Conservation (phyloP, 2,113 vertebrate species). For the Chamaea fasciata region DNA sequence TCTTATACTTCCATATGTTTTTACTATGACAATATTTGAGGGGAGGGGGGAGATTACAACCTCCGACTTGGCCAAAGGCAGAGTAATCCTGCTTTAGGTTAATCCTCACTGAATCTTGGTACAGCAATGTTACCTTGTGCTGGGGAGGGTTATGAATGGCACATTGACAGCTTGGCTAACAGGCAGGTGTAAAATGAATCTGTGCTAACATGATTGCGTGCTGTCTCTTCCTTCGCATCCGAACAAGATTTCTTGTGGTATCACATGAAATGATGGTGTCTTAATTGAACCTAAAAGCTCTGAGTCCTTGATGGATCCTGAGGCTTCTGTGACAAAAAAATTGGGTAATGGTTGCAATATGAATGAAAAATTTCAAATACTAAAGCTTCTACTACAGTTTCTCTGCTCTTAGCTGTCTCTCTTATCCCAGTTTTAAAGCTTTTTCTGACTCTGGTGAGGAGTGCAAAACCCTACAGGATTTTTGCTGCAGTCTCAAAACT, state of each 20-base stretch:
- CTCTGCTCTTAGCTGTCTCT: not conserved
- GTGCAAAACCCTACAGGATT: not conserved
- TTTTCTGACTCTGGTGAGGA: fast-evolving
- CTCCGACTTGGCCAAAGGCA: not conserved
- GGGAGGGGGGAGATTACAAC: not conserved
- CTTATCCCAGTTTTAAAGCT: not conserved
- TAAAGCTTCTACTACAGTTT: not conserved
- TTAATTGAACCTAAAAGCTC: not conserved
- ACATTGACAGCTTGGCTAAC: not conserved
- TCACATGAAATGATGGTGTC: not conserved
- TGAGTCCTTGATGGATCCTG: not conserved
- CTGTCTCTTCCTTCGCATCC: not conserved
- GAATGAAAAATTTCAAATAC: not conserved
- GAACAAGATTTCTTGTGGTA: not conserved
- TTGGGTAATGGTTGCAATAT: not conserved
- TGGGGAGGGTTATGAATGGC: not conserved
- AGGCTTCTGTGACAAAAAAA: not conserved
- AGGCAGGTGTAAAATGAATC: not conserved
- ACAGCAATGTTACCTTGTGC: not conserved
- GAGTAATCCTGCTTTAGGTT: not conserved
- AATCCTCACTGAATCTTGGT: not conserved
- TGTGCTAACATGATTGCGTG: not conserved
- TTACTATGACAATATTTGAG: not conserved
- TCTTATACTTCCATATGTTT: not conserved
- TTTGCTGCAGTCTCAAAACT: not conserved